Evolutionary conservation across 2,113 vertebrate species (phyloP).

Genomic region (Perca schrenkii): DNA sequence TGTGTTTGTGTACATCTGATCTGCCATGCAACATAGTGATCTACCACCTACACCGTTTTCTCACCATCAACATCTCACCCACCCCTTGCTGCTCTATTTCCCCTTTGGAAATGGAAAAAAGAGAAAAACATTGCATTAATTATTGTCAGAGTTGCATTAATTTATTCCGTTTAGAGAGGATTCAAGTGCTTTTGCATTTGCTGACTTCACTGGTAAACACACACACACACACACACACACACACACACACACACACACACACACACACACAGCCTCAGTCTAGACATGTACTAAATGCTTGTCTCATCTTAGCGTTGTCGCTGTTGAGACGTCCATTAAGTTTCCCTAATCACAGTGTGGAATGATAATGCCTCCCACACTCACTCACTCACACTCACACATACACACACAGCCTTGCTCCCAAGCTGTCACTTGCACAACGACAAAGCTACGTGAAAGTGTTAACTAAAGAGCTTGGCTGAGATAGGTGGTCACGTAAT

Average conservation of each 20-base stretch:
- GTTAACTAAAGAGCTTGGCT: slow-evolving; percentile 63
- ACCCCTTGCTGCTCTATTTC: not conserved
- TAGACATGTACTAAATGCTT: slow-evolving; percentile 63
- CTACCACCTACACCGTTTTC: slow-evolving; percentile 30
- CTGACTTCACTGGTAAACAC: slow-evolving; percentile 30
- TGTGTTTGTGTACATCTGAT: slow-evolving; percentile 2
- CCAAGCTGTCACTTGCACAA: slow-evolving; percentile 44
- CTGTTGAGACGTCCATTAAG: slow-evolving; percentile 70
- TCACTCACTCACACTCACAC: slow-evolving; percentile 33
- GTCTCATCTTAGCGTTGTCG: slow-evolving; percentile 62
- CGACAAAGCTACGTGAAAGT: slow-evolving; percentile 62
- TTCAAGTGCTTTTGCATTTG: slow-evolving; percentile 30
- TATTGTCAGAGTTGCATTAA: slow-evolving; percentile 33
- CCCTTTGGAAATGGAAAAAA: slow-evolving; percentile 19
- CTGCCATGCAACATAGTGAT: slow-evolving; percentile 6
- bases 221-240: slow-evolving; percentile 8
- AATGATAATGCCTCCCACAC: slow-evolving; percentile 62
- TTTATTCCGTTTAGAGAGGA: slow-evolving; percentile 21
- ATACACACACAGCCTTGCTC: slow-evolving; percentile 23
- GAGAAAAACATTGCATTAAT: slow-evolving; percentile 50
- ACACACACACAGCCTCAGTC: slow-evolving; percentile 32
- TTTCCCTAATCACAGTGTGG: slow-evolving; percentile 62
- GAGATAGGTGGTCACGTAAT: slow-evolving; percentile 76
- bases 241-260: slow-evolving; percentile 8
- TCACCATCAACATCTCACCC: slow-evolving; percentile 5